Percentiles rank a stretch among this genome's conserved stretches.
These are phyloP conservation scores for Sander lucioperca DNA, from an alignment of 2,113 vertebrate species.

Conservation along the genomic window DNA sequence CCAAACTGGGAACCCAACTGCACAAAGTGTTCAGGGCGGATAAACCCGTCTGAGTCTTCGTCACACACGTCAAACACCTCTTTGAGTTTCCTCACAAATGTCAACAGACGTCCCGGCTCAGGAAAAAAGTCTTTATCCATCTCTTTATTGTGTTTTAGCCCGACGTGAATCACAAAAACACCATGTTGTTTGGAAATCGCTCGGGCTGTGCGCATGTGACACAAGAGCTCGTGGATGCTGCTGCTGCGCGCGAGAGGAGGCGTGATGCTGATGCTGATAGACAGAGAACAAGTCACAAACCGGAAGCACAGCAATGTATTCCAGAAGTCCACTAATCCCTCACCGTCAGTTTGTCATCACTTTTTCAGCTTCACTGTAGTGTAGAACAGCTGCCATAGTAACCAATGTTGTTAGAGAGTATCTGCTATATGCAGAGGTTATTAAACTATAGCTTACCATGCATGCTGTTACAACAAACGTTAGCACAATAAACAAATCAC, in stretches of 20 bases:
- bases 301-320: neutral
- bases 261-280: neutral
- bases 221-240: constrained; percentile 12
- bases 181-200: neutral
- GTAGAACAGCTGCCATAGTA: neutral
- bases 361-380: neutral
- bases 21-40: constrained; percentile 87
- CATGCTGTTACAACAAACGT: neutral
- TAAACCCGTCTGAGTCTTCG: constrained; percentile 89
- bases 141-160: neutral
- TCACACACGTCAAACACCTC: constrained; percentile 92
- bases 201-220: neutral
- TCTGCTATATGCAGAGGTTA: neutral
- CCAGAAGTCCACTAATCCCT: too few relatives aligned
- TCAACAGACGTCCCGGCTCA: constrained; percentile 78
- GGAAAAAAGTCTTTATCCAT: constrained; percentile 61
- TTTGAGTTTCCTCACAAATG: constrained; percentile 87
- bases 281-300: neutral
- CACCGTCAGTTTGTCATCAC: constrained; percentile 3
- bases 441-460: neutral
- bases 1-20: constrained; percentile 89
- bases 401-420: too few relatives aligned
- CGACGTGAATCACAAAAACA: neutral
- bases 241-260: constrained; percentile 1
- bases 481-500: too few relatives aligned